Conservation (phyloP, 1,140 invertebrate species). For the Musca domestica region DNA sequence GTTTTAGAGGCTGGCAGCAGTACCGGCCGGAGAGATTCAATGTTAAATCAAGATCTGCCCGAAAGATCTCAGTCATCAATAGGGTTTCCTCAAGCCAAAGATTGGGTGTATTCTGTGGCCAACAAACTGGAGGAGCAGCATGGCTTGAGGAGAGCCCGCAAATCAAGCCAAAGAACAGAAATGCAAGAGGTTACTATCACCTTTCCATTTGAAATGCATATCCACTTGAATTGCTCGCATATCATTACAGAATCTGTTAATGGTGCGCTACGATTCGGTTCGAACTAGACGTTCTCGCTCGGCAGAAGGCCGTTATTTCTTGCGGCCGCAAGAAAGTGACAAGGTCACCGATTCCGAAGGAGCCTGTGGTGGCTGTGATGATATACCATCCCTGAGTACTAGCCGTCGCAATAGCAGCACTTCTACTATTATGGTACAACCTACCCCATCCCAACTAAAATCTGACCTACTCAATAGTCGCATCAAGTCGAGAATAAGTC, state of each 20-base stretch:
- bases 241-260: slow-evolving; percentile 39
- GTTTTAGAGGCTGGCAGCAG: slow-evolving; percentile 42
- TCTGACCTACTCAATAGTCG: not conserved
- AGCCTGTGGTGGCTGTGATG: not conserved
- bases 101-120: slow-evolving; percentile 46
- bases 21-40: slow-evolving; percentile 37
- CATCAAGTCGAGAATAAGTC: not conserved
- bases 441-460: not conserved
- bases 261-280: slow-evolving; percentile 34
- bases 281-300: slow-evolving; percentile 45
- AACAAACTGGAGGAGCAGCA: slow-evolving; percentile 50
- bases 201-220: not conserved
- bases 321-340: not conserved
- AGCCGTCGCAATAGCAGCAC: not conserved
- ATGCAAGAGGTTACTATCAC: slow-evolving; percentile 41
- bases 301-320: slow-evolving; percentile 44
- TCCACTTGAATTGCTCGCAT: not conserved
- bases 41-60: slow-evolving; percentile 39
- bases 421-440: not conserved
- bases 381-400: not conserved
- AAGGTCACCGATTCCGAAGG: not conserved
- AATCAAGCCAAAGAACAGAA: slow-evolving; percentile 31
- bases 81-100: slow-evolving; percentile 42
- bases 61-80: slow-evolving; percentile 49
- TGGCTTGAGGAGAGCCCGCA: slow-evolving; percentile 39